These are phyloP conservation scores for Motacilla tschutschensis DNA, from an alignment of 2,113 vertebrate genomes.

Conservation along the genomic window DNA sequence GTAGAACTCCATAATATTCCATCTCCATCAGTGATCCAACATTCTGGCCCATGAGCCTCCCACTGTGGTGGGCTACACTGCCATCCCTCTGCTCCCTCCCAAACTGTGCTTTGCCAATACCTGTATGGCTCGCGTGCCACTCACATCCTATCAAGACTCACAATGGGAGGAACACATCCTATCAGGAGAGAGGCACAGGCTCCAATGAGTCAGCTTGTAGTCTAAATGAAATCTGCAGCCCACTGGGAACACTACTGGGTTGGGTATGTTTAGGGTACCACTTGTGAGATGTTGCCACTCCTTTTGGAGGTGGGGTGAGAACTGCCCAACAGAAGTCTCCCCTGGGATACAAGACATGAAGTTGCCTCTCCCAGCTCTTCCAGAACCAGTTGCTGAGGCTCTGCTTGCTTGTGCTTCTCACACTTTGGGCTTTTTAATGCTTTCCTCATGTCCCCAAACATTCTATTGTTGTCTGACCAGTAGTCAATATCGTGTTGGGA, in stretches of 20 bases:
- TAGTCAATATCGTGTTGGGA: accelerated
- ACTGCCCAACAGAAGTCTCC: not conserved
- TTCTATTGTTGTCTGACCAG: not conserved
- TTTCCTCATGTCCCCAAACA: not conserved
- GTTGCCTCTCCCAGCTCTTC: not conserved
- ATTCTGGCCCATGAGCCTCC: not conserved
- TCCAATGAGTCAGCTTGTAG: not conserved
- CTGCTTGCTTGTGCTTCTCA: not conserved
- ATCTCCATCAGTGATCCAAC: not conserved
- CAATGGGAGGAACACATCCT: not conserved
- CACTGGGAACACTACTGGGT: accelerated
- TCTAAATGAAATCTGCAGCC: not conserved
- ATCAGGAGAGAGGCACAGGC: not conserved
- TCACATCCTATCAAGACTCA: not conserved
- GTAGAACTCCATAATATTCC: not conserved
- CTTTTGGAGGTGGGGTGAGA: not conserved
- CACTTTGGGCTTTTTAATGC: not conserved
- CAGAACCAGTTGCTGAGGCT: not conserved
- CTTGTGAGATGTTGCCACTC: not conserved
- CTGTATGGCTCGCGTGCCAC: accelerated
- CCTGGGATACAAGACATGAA: not conserved
- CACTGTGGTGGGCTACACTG: not conserved
- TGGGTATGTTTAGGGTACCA: not conserved
- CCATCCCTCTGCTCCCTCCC: not conserved
- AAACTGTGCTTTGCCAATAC: not conserved